Evolutionary conservation across 2,888 invertebrate genomes (phyloP).

Genomic region (Philaethria dido): DNA sequence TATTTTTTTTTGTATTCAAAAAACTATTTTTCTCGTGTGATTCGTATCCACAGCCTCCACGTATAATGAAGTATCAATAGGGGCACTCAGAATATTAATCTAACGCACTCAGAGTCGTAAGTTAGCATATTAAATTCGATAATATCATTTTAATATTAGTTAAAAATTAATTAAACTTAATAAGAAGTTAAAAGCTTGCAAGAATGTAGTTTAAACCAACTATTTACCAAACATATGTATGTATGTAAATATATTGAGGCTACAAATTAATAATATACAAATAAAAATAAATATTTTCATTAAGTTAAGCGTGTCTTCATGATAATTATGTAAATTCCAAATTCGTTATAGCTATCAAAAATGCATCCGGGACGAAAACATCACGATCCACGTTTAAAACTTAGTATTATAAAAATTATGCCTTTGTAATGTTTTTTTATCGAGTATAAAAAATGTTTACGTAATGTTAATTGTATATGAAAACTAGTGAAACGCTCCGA

Average conservation of each 20-base stretch:
- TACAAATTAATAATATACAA: constrained; percentile 2
- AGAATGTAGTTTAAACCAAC: not conserved
- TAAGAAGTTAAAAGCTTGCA: not conserved
- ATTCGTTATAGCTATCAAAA: constrained; percentile 17
- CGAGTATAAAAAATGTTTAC: not conserved
- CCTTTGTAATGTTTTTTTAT: not conserved
- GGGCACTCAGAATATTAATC: too few relatives aligned
- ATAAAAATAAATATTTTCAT: not conserved
- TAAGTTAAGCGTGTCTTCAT: constrained; percentile 1
- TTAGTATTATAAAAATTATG: constrained; percentile 6
- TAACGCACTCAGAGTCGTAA: too few relatives aligned
- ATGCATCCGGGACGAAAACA: constrained; percentile 22
- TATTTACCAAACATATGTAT: not conserved
- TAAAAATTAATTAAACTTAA: too few relatives aligned
- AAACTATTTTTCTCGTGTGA: too few relatives aligned
- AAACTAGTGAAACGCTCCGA: not conserved
- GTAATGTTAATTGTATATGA: not conserved
- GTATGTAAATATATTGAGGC: not conserved
- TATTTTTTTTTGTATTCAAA: too few relatives aligned
- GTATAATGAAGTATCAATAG: too few relatives aligned
- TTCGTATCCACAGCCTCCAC: too few relatives aligned
- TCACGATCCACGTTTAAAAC: constrained; percentile 21
- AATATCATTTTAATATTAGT: too few relatives aligned
- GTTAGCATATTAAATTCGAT: too few relatives aligned
- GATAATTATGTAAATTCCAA: constrained; percentile 21